phyloP scores from a whole-genome alignment of 2,113 vertebrate genomes.

The Alouatta palliata region DNA sequence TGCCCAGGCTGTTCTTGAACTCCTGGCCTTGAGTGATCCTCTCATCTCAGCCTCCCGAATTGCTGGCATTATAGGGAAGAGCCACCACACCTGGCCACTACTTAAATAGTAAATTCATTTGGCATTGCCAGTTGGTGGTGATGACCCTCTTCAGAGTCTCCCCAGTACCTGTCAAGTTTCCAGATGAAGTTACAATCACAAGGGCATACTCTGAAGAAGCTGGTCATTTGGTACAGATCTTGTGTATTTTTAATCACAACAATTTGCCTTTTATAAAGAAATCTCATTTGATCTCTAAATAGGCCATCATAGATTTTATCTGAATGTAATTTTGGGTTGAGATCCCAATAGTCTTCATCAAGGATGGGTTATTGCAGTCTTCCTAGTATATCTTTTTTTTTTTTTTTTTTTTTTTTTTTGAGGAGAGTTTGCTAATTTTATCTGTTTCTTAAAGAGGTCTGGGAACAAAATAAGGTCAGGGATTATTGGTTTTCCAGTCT shows the following conservation, averaged over 20 bases:
- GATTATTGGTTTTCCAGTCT: not conserved
- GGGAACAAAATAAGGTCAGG: not conserved
- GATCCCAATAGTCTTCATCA: not conserved
- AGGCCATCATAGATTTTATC: not conserved
- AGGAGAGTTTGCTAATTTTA: not conserved
- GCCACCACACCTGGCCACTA: not conserved
- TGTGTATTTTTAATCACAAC: not conserved
- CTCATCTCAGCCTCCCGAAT: too few species aligned
- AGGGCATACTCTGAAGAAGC: not conserved
- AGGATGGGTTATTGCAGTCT: not conserved
- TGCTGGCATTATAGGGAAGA: too few species aligned
- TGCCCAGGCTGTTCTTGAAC: too few species aligned
- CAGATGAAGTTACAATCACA: not conserved
- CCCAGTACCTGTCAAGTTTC: not conserved
- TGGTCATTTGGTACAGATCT: not conserved
- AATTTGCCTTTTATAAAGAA: constrained; percentile 40
- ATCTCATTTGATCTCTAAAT: constrained; percentile 24
- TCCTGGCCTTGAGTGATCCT: too few species aligned
- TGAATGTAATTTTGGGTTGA: not conserved
- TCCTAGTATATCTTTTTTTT: not conserved
- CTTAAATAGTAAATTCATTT: not conserved
- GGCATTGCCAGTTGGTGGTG: not conserved
- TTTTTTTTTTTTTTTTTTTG: not conserved
- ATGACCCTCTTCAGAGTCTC: not conserved
- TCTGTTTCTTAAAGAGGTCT: not conserved